Base-by-base conservation (phyloP, 2,888 invertebrate species). In the Cacoxenus indagator region DNA sequence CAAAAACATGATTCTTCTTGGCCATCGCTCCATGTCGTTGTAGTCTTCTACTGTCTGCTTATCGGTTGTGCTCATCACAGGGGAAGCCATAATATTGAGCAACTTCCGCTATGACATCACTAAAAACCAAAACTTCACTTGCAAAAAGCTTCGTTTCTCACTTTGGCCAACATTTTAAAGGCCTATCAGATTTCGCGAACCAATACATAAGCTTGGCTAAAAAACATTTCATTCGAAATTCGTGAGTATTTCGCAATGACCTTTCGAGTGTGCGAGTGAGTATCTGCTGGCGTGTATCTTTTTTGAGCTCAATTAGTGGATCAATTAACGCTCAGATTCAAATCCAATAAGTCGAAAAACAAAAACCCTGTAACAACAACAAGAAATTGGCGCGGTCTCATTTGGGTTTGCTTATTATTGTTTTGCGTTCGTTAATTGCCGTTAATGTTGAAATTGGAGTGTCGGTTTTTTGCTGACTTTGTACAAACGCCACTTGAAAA, bases 51-150 rank as follows among this genome's bases (percentile, higher is more conserved):
- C 19, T 1, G 22, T 11, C n/a, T 51, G 51, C 51, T 59, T 59
- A 59, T 59, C 59, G 31, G 59, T n/a, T n/a, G 8, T 31, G 22
- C 59, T 29, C 31, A 59, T 59, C 59, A 17, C 29, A 59, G 19
- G 19, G 59, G 59, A 31, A 22, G 61, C 45, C 45, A 62, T 43
- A 43, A 62, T 43, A 43, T 62, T 43, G 45, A 43, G 19, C 24
- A 62, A 62, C 61, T 62, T 62, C 61, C 61, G 61, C 61, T 19
- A 29, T 62, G 61, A 62, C 61, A 62, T 62, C 45, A 62, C 45
- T 45, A 37, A 8, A 31, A 31, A 31, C 31, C 5, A 37, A 37
- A 37, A 1, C 8, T 1, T 37, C 37, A 37, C 14, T 37, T 37
- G 14, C n/a, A 22, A 1, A 57, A 29, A 22, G 54, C 14, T 54